phyloP scores from a whole-genome alignment of 2,797 vertebrate species.

The Dipus sagitta region DNA sequence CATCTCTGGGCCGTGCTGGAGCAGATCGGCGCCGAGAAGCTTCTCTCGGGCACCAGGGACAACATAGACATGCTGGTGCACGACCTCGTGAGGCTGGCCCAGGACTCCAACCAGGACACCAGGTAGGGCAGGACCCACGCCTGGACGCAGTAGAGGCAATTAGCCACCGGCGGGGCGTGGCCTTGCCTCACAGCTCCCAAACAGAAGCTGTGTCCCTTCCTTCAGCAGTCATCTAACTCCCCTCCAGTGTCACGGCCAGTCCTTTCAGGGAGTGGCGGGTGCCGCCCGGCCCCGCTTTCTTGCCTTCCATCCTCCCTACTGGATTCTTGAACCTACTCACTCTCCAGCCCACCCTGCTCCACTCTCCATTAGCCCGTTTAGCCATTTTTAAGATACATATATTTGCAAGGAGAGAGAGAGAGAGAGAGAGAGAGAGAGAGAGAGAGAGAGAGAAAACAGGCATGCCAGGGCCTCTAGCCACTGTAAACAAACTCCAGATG shows the following conservation, averaged over 20 bases:
- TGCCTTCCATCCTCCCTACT: not conserved
- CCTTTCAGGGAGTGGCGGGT: accelerated
- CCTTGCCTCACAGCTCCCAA: not conserved
- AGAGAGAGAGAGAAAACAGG: too few relatives aligned
- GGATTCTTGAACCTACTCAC: not conserved
- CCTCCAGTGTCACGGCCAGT: accelerated
- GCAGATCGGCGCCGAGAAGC: slow-evolving; percentile 75
- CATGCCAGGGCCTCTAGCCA: too few relatives aligned
- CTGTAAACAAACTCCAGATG: too few relatives aligned
- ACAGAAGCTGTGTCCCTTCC: not conserved
- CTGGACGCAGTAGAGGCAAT: not conserved
- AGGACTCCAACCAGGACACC: slow-evolving; percentile 87
- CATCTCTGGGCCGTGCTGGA: slow-evolving; percentile 81
- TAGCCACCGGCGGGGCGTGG: not conserved
- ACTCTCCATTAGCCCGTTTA: not conserved
- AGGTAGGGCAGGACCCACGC: slow-evolving; percentile 79
- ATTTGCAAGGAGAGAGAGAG: too few relatives aligned
- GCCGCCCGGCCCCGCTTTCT: not conserved
- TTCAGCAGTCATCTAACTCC: not conserved
- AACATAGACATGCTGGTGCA: slow-evolving; percentile 71
- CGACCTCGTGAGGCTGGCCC: slow-evolving; percentile 81
- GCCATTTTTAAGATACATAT: not conserved
- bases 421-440: too few relatives aligned
- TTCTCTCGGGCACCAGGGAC: slow-evolving; percentile 74
- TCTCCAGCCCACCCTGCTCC: not conserved